Percentiles rank a stretch among this genome's conserved stretches.
Evolutionary conservation across 2,888 invertebrate genomes (phyloP).

Genomic region (Campoplex capitator): DNA sequence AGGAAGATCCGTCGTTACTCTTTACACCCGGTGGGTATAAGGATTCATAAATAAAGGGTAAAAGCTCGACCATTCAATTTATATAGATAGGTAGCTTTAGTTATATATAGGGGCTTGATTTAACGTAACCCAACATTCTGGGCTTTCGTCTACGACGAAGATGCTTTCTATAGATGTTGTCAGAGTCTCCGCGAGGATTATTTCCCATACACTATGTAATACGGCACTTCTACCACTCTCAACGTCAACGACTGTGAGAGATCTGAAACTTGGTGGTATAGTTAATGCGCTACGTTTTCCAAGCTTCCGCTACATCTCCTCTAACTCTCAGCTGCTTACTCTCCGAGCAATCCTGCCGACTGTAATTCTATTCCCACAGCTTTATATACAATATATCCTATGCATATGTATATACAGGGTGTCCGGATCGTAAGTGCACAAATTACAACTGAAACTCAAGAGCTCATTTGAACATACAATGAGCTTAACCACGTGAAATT

Average conservation of each 20-base stretch:
- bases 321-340: conserved; percentile 42
- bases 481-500: not conserved
- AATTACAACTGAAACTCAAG: not conserved
- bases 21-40: not conserved
- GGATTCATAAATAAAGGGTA: not conserved
- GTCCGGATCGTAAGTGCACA: not conserved
- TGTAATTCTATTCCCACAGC: conserved; percentile 53
- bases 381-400: not conserved
- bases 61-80: conserved; percentile 19
- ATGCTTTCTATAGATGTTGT: conserved; percentile 45
- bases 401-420: not conserved
- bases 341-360: conserved; percentile 35
- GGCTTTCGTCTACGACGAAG: conserved; percentile 35
- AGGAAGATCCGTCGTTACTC: not conserved
- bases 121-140: conserved; percentile 37
- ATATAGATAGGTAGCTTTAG: conserved; percentile 19
- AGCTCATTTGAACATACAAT: conserved; percentile 3
- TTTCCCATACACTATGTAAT: conserved; percentile 18
- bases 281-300: conserved; percentile 57
- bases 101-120: conserved; percentile 38
- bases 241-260: conserved; percentile 34
- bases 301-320: conserved; percentile 52
- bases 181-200: conserved; percentile 39
- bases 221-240: conserved; percentile 19
- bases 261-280: conserved; percentile 56